phyloP scores from a whole-genome alignment of 2,113 vertebrate species.

The Amblyopsis rosae region DNA sequence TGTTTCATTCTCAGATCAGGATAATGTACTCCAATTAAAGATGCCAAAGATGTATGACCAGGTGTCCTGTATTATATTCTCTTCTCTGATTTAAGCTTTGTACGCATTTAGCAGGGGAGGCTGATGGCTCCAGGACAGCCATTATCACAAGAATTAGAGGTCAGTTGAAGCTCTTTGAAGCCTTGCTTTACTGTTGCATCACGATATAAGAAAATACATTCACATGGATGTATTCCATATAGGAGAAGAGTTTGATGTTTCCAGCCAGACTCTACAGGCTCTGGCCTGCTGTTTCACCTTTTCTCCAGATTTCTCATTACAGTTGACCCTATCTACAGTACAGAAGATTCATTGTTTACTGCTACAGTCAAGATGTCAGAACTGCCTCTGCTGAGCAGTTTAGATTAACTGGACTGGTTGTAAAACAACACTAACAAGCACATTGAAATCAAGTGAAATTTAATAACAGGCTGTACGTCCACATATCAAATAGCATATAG shows the following conservation, averaged over 20 bases:
- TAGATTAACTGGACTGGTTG: too few relatives aligned
- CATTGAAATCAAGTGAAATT: too few relatives aligned
- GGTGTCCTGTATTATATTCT: slow-evolving; percentile 26
- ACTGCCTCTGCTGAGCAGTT: too few relatives aligned
- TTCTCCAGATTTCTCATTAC: background rate
- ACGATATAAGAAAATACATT: too few relatives aligned
- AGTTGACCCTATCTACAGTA: background rate
- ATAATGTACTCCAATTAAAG: background rate
- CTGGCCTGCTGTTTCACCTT: background rate
- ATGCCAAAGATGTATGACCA: slow-evolving; percentile 38
- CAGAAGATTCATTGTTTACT: background rate
- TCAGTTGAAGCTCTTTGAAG: too few relatives aligned
- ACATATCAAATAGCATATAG: too few relatives aligned
- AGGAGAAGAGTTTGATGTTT: background rate
- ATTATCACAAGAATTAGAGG: background rate
- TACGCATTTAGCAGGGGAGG: slow-evolving; percentile 1
- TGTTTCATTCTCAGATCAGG: slow-evolving; percentile 24
- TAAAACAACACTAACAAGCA: too few relatives aligned
- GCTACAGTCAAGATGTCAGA: background rate
- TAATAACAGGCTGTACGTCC: too few relatives aligned
- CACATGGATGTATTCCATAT: background rate
- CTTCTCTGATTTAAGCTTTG: background rate
- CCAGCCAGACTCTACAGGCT: slow-evolving; percentile 27
- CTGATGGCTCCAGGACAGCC: background rate
- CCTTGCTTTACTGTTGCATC: too few relatives aligned